A percentile compares a stretch with the other conserved stretches of the same genome.
phyloP scores from a whole-genome alignment of 2,113 vertebrate species.

The Indicator indicator region DNA sequence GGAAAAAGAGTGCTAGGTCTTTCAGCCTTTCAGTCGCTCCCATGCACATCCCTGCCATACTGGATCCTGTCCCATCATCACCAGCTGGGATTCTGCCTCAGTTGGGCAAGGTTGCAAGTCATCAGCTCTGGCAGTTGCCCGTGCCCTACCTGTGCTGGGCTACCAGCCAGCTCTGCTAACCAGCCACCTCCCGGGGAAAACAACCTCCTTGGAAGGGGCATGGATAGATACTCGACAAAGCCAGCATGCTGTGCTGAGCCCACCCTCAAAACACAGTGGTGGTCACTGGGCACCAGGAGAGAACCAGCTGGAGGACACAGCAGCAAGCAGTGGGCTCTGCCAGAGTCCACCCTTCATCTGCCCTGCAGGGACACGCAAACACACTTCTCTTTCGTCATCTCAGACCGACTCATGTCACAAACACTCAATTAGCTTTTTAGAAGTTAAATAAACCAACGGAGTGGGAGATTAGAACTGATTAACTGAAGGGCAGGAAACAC shows the following conservation, averaged over 20 bases:
- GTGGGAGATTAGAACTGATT: constrained; percentile 26
- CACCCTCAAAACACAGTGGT: accelerated
- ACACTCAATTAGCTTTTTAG: neutral
- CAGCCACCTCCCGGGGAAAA: accelerated
- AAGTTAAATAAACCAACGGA: constrained; percentile 38
- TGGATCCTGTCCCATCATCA: neutral
- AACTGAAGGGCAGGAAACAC: constrained; percentile 26
- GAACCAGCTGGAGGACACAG: accelerated
- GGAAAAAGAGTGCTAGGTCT: no score
- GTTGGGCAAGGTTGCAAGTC: neutral
- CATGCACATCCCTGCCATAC: accelerated
- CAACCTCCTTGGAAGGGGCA: neutral
- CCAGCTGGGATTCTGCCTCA: neutral
- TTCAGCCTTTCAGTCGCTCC: neutral
- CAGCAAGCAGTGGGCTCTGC: neutral
- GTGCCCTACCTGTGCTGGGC: neutral
- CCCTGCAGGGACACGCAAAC: neutral
- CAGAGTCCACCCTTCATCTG: neutral
- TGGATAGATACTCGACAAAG: accelerated
- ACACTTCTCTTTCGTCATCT: neutral
- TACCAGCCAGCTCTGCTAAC: neutral
- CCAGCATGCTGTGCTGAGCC: neutral
- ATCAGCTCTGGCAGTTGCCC: neutral
- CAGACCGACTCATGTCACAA: neutral
- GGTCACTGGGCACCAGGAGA: neutral